Percentiles rank a stretch among this genome's conserved stretches.
phyloP scores from a whole-genome alignment of 2,797 vertebrate species.

The Halcyon chelicuti region DNA sequence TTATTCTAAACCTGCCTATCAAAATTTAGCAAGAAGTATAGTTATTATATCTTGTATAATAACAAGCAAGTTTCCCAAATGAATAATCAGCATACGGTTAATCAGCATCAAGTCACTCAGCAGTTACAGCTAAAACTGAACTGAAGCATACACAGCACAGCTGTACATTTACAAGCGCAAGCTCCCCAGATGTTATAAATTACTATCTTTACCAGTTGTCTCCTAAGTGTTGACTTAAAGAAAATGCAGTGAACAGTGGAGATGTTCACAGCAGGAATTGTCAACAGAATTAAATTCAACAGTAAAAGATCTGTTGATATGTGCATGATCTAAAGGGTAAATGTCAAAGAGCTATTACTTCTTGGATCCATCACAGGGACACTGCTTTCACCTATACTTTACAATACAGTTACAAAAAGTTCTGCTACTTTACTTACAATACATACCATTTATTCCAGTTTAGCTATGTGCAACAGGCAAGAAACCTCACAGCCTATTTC shows the following conservation, averaged over 20 bases:
- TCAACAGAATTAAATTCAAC: conserved; percentile 59
- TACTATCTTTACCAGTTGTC: conserved; percentile 54
- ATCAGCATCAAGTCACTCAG: conserved; percentile 13
- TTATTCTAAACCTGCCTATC: neutral
- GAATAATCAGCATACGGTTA: neutral
- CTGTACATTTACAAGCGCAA: conserved; percentile 29
- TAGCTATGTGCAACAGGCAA: conserved; percentile 25
- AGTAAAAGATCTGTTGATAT: conserved; percentile 34
- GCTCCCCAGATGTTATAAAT: conserved; percentile 68
- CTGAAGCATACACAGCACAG: neutral
- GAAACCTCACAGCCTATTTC: neutral
- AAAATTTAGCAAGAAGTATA: neutral
- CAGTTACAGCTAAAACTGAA: neutral
- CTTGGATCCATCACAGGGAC: neutral
- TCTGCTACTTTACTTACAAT: neutral
- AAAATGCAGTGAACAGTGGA: conserved; percentile 55
- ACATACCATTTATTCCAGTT: neutral
- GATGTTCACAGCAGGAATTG: conserved; percentile 67
- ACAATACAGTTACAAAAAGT: neutral
- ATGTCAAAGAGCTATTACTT: neutral
- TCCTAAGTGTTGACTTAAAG: conserved; percentile 57
- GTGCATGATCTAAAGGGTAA: conserved; percentile 8
- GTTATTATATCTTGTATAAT: neutral
- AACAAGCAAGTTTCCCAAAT: neutral
- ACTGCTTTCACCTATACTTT: neutral